phyloP scores from a whole-genome alignment of 2,888 invertebrate species.

The Capitulum mitella region DNA sequence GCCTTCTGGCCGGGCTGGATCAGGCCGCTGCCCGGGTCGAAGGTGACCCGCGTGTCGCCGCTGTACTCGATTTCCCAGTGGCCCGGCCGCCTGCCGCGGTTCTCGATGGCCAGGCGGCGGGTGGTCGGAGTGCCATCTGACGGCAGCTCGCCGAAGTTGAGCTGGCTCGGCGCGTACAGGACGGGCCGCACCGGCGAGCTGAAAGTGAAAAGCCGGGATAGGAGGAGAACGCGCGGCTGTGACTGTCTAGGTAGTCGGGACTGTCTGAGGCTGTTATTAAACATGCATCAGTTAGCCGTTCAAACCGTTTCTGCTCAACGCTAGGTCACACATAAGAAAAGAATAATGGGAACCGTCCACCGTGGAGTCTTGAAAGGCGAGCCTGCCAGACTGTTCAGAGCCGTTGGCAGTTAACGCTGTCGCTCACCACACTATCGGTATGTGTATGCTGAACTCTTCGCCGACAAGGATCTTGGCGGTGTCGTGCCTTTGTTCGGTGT shows the following conservation, averaged over 20 bases:
- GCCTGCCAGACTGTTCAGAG: no score
- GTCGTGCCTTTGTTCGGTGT: not conserved
- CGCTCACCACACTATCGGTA: constrained; percentile 14
- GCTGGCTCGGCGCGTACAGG: not conserved
- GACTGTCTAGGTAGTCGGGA: no score
- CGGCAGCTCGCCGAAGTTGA: constrained; percentile 16
- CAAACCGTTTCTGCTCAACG: no score
- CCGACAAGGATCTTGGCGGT: not conserved
- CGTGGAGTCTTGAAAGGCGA: no score
- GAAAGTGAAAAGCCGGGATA: not conserved
- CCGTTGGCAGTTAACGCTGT: no score
- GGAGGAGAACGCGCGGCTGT: no score
- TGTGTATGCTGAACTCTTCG: constrained; percentile 10
- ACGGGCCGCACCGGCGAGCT: not conserved
- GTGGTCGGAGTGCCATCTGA: constrained; percentile 16
- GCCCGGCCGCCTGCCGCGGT: not conserved
- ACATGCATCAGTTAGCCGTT: no score
- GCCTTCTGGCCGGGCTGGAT: not conserved
- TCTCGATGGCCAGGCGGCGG: not conserved
- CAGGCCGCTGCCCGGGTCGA: not conserved
- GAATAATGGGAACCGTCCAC: no score
- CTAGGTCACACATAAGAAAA: no score
- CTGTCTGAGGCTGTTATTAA: no score
- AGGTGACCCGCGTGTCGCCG: not conserved
- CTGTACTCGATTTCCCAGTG: constrained; percentile 9